Evolutionary conservation across 2,888 invertebrate species (phyloP).

Genomic region (Apotomis betuletana): DNA sequence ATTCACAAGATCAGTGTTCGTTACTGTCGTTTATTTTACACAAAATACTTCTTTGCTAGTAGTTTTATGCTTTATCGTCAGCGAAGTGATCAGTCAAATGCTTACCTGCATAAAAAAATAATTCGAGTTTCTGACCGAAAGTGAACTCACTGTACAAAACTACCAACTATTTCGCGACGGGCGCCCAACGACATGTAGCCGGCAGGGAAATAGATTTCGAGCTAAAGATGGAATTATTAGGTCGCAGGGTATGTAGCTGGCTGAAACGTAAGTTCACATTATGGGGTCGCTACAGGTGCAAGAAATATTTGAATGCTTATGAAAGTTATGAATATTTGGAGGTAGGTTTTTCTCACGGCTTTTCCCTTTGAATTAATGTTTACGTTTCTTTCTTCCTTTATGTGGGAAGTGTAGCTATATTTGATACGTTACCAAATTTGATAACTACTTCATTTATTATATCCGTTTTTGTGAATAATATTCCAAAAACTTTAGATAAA

Average conservation of each 20-base stretch:
- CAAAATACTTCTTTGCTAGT: too few relatives aligned
- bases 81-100: too few relatives aligned
- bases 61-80: too few relatives aligned
- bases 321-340: constrained; percentile 17
- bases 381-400: background rate
- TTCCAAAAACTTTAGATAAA: too few relatives aligned
- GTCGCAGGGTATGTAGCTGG: constrained; percentile 29
- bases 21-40: too few relatives aligned
- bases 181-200: constrained; percentile 32
- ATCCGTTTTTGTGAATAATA: too few relatives aligned
- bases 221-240: constrained; percentile 37
- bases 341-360: background rate
- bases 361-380: constrained; percentile 3
- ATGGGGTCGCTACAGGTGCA: constrained; percentile 14
- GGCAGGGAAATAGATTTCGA: constrained; percentile 37
- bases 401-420: background rate
- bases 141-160: constrained; percentile 8
- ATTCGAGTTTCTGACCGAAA: background rate
- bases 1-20: too few relatives aligned
- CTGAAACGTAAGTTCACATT: constrained; percentile 21
- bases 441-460: too few relatives aligned
- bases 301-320: constrained; percentile 14
- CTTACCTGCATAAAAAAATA: background rate
- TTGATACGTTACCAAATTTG: background rate
- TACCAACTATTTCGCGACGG: constrained; percentile 1